These are phyloP conservation scores for Microctonus aethiopoides DNA, from an alignment of 2,888 invertebrate species.

Conservation along the genomic window DNA sequence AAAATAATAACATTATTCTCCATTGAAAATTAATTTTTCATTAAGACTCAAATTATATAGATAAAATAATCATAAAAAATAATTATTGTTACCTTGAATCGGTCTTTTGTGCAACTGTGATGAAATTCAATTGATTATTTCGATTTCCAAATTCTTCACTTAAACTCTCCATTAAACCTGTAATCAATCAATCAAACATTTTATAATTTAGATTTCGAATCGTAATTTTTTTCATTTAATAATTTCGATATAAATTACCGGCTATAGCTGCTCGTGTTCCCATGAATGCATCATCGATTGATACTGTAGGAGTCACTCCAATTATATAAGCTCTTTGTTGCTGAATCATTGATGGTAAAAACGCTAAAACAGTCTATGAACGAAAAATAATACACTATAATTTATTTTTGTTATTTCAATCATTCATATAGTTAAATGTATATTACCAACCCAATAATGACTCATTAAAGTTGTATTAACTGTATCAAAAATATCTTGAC, in stretches of 20 bases:
- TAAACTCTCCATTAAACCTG: constrained; percentile 60
- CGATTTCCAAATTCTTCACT: constrained; percentile 51
- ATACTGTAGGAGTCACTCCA: constrained; percentile 58
- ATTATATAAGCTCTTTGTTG: constrained; percentile 54
- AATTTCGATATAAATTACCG: constrained; percentile 44
- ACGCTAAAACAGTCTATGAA: constrained; percentile 58
- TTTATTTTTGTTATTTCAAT: not conserved
- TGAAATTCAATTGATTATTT: constrained; percentile 53
- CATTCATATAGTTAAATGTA: constrained; percentile 9
- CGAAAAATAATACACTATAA: not conserved
- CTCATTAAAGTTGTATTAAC: constrained; percentile 58
- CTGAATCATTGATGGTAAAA: constrained; percentile 57
- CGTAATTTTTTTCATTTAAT: not conserved
- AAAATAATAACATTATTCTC: too few species aligned
- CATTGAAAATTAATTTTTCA: too few species aligned
- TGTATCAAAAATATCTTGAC: constrained; percentile 54
- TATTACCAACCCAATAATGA: constrained; percentile 58
- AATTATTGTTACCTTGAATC: constrained; percentile 48
- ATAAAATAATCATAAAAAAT: too few species aligned
- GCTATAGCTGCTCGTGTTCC: constrained; percentile 59
- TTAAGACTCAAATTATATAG: too few species aligned
- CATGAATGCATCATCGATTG: constrained; percentile 53
- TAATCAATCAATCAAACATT: constrained; percentile 10
- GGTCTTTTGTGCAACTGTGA: constrained; percentile 56
- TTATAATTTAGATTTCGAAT: not conserved